Base-by-base conservation (phyloP, 2,888 invertebrate species). In the Drosophila atripex region DNA sequence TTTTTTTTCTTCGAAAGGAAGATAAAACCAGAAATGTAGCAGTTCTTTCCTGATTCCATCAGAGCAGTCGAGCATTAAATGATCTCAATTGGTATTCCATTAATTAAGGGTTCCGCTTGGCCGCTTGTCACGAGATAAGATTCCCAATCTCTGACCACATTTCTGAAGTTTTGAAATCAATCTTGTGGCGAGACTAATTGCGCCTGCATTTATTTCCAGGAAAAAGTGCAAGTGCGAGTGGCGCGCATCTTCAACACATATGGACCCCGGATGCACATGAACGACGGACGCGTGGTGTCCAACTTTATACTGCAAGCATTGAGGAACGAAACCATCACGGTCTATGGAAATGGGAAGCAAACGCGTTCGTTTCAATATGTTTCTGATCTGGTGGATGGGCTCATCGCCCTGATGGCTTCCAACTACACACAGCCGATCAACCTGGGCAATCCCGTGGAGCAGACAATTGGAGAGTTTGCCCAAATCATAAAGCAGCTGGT, bases 221-320 rank as follows among this genome's bases (percentile, higher is more conserved):
- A 99, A 91, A 96, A 96, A 51, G 97, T 99, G 25, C 94, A 96
- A 46, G 98, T 99, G 0, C 93, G 99, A 54, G 98, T 99, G 8
- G 99, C 99, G 1, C 93, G 99, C 75, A 99, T 99, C 82, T 99
- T 99, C 92, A 99, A 99, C 91, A 99, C 99, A 0, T 99, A 98
- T 90, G 99, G 99, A 0, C 99, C 99, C 0, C 93, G 99, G 80
- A 99, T 99, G 99, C 99, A 99, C 89, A 97, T 98, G 94, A 97
- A 98, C 74, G 99, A 99, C 91, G 99, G 99, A 1, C 93, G 99
- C 39, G 90, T 99, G 0, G 99, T 99, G 1, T 99, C 99, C 12
- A 99, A 99, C 93, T 99, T 99, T 89, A 97, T 99, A 76, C 94
- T 99, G 76, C 99, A 99, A 92, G 98, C 99, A 0, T 92, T 99